A percentile compares a stretch with the other conserved stretches of the same genome.
These are phyloP conservation scores for Hemibagrus wyckioides DNA, from an alignment of 2,113 vertebrate genomes.

Conservation along the genomic window DNA sequence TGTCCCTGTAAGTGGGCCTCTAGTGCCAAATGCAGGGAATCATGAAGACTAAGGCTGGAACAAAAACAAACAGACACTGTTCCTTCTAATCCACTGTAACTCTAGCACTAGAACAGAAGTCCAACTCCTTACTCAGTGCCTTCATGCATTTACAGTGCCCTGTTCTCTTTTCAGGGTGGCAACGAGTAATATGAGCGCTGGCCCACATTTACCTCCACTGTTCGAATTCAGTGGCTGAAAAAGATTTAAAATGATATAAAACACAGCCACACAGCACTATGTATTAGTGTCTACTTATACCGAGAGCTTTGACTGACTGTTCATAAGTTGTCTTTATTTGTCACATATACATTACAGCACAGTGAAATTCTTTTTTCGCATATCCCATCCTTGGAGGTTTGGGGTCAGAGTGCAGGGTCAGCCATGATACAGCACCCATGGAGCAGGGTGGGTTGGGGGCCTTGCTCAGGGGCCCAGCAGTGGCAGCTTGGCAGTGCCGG, in stretches of 20 bases:
- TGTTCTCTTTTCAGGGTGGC: background rate
- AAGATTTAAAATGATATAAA: background rate
- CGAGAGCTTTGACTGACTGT: too few species aligned
- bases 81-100: slow-evolving; percentile 22
- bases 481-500: too few species aligned
- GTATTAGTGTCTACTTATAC: background rate
- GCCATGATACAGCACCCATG: too few species aligned
- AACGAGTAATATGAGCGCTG: slow-evolving; percentile 15
- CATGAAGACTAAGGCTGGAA: slow-evolving; percentile 16
- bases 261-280: background rate
- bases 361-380: too few species aligned
- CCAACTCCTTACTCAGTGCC: slow-evolving; percentile 21
- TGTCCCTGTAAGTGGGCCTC: slow-evolving; percentile 22
- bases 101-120: slow-evolving; percentile 32
- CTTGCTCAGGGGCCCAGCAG: too few species aligned
- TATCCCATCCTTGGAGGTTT: too few species aligned
- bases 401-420: too few species aligned
- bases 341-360: too few species aligned
- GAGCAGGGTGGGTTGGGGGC: too few species aligned
- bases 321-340: too few species aligned
- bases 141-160: slow-evolving; percentile 26
- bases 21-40: slow-evolving; percentile 29
- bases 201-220: background rate
- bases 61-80: slow-evolving; percentile 31
- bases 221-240: background rate